These are phyloP conservation scores for Picus viridis DNA, from an alignment of 2,797 vertebrate genomes.

Conservation along the genomic window DNA sequence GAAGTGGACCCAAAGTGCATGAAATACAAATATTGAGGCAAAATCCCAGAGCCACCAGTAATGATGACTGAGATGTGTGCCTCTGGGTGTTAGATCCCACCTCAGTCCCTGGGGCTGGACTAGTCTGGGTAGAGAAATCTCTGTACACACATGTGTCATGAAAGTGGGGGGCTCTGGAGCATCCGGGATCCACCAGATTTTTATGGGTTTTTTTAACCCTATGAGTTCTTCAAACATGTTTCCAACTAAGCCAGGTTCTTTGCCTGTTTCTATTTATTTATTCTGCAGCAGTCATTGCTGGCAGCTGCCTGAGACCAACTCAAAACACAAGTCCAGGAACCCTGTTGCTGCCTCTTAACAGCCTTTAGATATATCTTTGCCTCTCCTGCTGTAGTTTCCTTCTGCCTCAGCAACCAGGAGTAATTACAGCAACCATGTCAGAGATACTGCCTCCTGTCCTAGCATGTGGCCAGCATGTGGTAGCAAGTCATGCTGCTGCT, in stretches of 20 bases:
- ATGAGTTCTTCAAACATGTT: neutral
- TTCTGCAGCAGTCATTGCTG: neutral
- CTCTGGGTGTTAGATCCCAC: neutral
- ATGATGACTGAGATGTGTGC: neutral
- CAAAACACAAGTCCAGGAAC: neutral
- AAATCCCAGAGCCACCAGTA: neutral
- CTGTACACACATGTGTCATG: neutral
- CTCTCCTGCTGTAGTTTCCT: neutral
- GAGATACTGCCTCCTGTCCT: neutral
- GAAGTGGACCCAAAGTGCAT: neutral
- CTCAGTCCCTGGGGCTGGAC: neutral
- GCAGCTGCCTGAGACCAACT: rapidly evolving
- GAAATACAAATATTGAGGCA: neutral
- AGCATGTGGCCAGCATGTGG: rapidly evolving
- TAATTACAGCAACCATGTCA: neutral
- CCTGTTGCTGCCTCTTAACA: neutral
- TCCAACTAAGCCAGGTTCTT: neutral
- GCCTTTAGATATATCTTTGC: neutral
- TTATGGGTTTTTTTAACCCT: neutral
- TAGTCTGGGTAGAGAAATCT: neutral
- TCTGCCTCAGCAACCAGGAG: neutral
- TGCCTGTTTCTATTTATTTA: neutral
- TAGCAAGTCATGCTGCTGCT: neutral
- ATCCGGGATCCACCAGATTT: too few species aligned
- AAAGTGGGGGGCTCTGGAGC: neutral